These are phyloP conservation scores for Sardinella longiceps DNA, from an alignment of 2,797 vertebrate species.

Conservation along the genomic window DNA sequence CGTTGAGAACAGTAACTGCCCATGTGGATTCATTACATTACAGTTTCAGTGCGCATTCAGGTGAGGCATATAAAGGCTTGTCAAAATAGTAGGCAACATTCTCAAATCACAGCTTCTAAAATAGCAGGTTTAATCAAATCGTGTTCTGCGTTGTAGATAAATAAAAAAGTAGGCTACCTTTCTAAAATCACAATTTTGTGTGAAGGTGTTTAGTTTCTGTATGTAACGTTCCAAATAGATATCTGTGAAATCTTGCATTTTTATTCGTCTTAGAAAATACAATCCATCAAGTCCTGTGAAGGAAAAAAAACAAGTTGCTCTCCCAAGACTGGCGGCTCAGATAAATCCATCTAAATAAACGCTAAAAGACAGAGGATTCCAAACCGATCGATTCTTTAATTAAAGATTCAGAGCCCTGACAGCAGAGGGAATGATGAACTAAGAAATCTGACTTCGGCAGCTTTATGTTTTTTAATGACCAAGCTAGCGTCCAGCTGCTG, in stretches of 20 bases:
- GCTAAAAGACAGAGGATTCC: conserved; percentile 56
- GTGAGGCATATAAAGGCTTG: not conserved
- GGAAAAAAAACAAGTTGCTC: conserved; percentile 53
- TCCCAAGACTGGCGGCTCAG: conserved; percentile 47
- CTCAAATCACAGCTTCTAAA: not conserved
- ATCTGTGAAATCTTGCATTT: not conserved
- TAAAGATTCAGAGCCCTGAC: conserved; percentile 64
- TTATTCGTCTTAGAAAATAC: not conserved
- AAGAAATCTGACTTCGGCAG: conserved; percentile 60
- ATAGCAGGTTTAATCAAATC: not conserved
- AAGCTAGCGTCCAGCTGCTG: conserved; percentile 45
- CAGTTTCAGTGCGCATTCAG: not conserved
- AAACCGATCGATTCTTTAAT: conserved; percentile 66
- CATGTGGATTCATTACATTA: not conserved
- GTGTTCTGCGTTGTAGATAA: not conserved
- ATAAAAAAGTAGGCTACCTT: not conserved
- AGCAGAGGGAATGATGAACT: conserved; percentile 58
- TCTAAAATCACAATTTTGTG: not conserved
- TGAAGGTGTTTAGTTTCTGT: not conserved
- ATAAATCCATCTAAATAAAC: conserved; percentile 61
- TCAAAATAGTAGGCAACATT: not conserved
- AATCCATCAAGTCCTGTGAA: conserved; percentile 18
- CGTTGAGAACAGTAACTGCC: not conserved
- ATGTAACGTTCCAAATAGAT: not conserved
- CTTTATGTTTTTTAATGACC: conserved; percentile 59